Conservation (phyloP, 2,797 vertebrate genomes). For the Vipera latastei region DNA sequence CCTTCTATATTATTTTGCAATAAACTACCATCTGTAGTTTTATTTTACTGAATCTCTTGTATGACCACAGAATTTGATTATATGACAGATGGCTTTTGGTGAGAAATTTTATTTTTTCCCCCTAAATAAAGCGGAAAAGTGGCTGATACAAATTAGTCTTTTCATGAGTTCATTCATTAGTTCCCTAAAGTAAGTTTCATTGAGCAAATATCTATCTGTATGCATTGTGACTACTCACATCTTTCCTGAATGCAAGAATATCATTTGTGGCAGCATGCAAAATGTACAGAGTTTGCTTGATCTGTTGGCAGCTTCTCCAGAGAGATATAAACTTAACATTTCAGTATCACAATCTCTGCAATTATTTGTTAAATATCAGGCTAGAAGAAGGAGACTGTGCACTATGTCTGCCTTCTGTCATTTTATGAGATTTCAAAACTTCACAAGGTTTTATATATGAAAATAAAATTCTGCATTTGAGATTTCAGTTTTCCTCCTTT, state of each 20-base stretch:
- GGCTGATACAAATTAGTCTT: conserved; percentile 36
- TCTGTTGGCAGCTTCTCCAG: background rate
- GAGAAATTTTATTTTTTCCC: conserved; percentile 48
- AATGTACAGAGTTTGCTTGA: background rate
- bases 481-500: background rate
- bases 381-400: background rate
- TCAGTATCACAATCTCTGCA: background rate
- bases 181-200: conserved; percentile 21
- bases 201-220: background rate
- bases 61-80: conserved; percentile 70
- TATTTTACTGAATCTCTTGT: conserved; percentile 67
- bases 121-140: background rate
- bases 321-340: background rate
- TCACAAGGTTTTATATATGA: background rate
- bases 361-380: conserved; percentile 26
- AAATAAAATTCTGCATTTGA: background rate
- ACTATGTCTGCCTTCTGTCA: background rate
- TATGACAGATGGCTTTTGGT: conserved; percentile 63
- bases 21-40: conserved; percentile 76
- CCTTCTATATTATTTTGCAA: conserved; percentile 72
- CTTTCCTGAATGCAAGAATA: background rate
- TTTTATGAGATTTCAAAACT: background rate
- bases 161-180: background rate
- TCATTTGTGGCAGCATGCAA: background rate
- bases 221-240: background rate